phyloP scores from a whole-genome alignment of 1,140 invertebrate genomes.

The Drosophila mayri region DNA sequence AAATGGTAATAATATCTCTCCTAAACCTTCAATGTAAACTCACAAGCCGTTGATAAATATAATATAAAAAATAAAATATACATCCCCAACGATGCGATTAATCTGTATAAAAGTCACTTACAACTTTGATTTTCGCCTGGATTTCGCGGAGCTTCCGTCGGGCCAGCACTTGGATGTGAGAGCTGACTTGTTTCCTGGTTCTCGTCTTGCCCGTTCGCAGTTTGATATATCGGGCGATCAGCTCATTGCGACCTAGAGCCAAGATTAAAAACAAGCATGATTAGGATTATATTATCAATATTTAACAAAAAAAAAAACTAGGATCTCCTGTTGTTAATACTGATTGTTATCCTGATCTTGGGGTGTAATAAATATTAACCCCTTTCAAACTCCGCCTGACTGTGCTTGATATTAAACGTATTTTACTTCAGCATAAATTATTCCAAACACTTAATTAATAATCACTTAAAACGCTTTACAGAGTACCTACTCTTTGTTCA shows the following conservation, averaged over 20 bases:
- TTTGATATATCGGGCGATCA: constrained; percentile 99
- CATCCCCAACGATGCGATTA: constrained; percentile 6
- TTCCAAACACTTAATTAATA: neutral
- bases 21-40: constrained; percentile 11
- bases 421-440: neutral
- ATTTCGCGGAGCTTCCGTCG: constrained; percentile 98
- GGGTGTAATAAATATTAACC: too few species aligned
- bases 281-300: neutral
- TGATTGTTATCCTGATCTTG: too few species aligned
- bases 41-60: constrained; percentile 5
- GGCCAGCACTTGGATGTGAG: constrained; percentile 99
- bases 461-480: too few species aligned
- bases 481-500: too few species aligned
- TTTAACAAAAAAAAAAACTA: neutral
- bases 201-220: constrained; percentile 99
- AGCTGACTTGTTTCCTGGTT: constrained; percentile 99
- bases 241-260: constrained; percentile 96
- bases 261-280: neutral
- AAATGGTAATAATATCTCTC: neutral
- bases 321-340: too few species aligned
- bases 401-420: neutral
- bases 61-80: neutral
- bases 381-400: neutral
- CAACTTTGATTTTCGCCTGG: constrained; percentile 98
- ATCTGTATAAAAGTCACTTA: constrained; percentile 85